Base-by-base conservation (phyloP, 2,888 invertebrate species). In the Meiosimyza decipiens region DNA sequence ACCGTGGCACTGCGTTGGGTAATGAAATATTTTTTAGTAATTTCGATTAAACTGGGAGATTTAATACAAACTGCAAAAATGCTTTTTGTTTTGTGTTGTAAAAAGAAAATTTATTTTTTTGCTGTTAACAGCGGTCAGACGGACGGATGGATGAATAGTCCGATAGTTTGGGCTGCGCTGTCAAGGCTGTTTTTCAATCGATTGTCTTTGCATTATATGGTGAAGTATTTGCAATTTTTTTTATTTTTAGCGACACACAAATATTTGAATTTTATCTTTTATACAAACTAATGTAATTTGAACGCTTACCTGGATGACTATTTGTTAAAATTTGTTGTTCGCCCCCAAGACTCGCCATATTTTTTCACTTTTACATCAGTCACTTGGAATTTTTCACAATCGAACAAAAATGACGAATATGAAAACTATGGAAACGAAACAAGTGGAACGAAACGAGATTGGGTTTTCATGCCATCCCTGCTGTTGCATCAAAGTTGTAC, bases 291-390 rank as follows among this genome's bases (percentile, higher is more conserved):
- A 13, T 49, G 9, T 57, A 22, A 64, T 77, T 79, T 81, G 81
- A 74, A 81, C 79, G 80, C 82, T 80, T 87, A 87, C 87, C 87
- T 87, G 84, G 81, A 82, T 80, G 80, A 81, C 83, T 85, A 83
- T 85, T 86, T 81, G 84, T 80, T 81, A 82, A 83, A 86, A 85
- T 86, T 84, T 86, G 83, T 82, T 86, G 85, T 83, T 87, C 86
- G 81, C 86, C 87, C 83, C 85, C 87, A 85, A 87, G 82, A 86
- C 87, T 87, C 87, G 86, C 86, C 87, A 87, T 87, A 86, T 87
- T 87, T 86, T 81, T 82, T 79, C 80, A 82, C 82, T 83, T 77
- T 80, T 81, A 81, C 81, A 81, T 82, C 81, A 82, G 81, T 82
- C 82, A 83, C 83, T 82, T 82, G 80, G 80, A 81, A 81, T 80